Conservation (phyloP, 2,888 invertebrate genomes). For the Drosophila quinaria region DNA sequence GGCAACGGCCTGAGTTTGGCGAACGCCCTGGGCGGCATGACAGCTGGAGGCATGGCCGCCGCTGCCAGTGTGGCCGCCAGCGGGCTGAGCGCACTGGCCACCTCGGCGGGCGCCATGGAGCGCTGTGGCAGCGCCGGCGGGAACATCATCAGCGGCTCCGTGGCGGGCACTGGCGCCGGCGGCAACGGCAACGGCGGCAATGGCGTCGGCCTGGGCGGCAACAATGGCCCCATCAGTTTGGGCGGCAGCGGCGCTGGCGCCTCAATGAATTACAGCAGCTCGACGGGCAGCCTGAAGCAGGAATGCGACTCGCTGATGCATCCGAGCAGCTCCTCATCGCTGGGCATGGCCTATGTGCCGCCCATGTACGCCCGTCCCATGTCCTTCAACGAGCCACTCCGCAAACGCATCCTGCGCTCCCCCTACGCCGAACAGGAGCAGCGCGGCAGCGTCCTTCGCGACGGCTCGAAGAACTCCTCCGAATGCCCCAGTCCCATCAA, state of each 20-base stretch:
- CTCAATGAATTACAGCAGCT: constrained; percentile 75
- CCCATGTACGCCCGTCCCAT: constrained; percentile 86
- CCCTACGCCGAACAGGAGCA: constrained; percentile 86
- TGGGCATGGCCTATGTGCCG: constrained; percentile 85
- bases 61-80: constrained; percentile 68
- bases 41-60: constrained; percentile 68
- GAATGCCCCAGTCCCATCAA: constrained; percentile 86
- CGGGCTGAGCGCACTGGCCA: constrained; percentile 70
- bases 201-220: constrained; percentile 70
- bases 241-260: constrained; percentile 81
- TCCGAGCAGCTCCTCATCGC: constrained; percentile 82
- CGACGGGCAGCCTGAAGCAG: constrained; percentile 84
- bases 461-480: constrained; percentile 86
- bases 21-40: constrained; percentile 62
- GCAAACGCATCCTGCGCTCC: constrained; percentile 88
- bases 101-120: constrained; percentile 70
- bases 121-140: constrained; percentile 71
- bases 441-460: constrained; percentile 89
- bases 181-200: constrained; percentile 35
- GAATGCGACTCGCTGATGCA: constrained; percentile 86
- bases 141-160: constrained; percentile 68
- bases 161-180: constrained; percentile 44
- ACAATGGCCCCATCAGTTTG: constrained; percentile 83
- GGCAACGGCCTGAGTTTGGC: constrained; percentile 67
- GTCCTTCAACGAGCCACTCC: constrained; percentile 85